These are phyloP conservation scores for Periphyllus acericola DNA, from an alignment of 2,888 invertebrate genomes.

Conservation along the genomic window DNA sequence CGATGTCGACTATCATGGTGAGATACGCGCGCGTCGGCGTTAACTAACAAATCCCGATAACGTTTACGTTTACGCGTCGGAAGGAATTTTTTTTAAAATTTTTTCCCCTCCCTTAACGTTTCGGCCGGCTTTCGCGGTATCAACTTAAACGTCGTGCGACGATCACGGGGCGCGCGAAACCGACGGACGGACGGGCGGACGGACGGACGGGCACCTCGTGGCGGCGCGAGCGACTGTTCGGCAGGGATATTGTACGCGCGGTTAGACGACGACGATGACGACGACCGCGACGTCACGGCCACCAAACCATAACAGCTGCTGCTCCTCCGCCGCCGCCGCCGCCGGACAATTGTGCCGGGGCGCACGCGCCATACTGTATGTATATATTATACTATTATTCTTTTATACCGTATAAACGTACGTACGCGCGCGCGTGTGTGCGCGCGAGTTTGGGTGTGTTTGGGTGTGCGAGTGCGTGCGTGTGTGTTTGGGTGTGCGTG, in stretches of 20 bases:
- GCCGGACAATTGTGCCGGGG: constrained; percentile 47
- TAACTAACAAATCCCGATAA: no score
- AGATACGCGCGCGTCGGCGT: no score
- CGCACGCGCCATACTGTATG: constrained; percentile 60
- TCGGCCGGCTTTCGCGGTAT: no score
- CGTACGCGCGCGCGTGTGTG: background rate
- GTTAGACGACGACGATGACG: background rate
- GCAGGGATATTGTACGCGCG: constrained; percentile 12
- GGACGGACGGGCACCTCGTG: background rate
- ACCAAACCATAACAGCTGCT: constrained; percentile 54
- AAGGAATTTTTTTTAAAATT: no score
- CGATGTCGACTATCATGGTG: no score
- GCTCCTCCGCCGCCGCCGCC: background rate
- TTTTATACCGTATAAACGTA: background rate
- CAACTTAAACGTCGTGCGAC: no score
- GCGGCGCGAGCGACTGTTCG: background rate
- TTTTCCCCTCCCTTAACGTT: no score
- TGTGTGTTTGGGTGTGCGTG: background rate
- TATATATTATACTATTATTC: background rate
- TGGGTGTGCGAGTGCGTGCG: background rate
- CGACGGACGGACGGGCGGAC: background rate
- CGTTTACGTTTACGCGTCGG: no score
- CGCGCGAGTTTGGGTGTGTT: background rate
- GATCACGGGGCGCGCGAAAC: background rate
- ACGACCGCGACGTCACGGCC: constrained; percentile 43